Base-by-base conservation (phyloP, 2,888 invertebrate species). In the Dryomyza anilis region DNA sequence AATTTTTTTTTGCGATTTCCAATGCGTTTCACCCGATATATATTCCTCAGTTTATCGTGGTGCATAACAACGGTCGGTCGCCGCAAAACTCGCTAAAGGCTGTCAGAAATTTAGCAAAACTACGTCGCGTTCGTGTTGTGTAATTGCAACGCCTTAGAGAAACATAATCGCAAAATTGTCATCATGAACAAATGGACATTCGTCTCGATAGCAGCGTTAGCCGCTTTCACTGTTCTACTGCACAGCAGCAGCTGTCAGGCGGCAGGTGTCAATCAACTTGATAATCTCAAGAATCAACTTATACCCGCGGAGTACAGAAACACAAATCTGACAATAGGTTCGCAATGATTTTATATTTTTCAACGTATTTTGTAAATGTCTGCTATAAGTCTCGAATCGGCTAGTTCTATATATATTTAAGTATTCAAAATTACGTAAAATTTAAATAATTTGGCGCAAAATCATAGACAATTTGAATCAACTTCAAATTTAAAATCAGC, bases 281-380 rank as follows among this genome's bases (percentile, higher is more conserved):
- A 77, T 14, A 64, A 70, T 14, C 68, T 79, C 16, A 74, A 78
- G 16, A 69, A 74, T 0, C 75, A 79, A 65, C 79, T 81, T 27
- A 50, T 81, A 52, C 81, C 81, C 0, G 67, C 73, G 1, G 78
- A 80, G 64, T 76, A 76, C 43, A 72, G 76, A 48, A 76, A 76
- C 61, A 74, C 72, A 3, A 81, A 78, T 67, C 71, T 80, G 2
- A 77, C 76, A 29, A 61, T 76, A 33, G 76, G 79, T 80, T 58
- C 71, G 76, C 16, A 19, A 12, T 1, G 19, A 33, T 36, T 2
- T 8, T 14, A 2, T 27, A 52, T 27, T n/a, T 39, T 39, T 14
- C 39, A 16, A 39, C 1, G n/a, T n/a, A n/a, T n/a, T n/a, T n/a
- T n/a, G n/a, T n/a, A n/a, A n/a, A n/a, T n/a, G n/a, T n/a, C n/a